phyloP scores from a whole-genome alignment of 2,113 vertebrate genomes.

The Marmota monax region DNA sequence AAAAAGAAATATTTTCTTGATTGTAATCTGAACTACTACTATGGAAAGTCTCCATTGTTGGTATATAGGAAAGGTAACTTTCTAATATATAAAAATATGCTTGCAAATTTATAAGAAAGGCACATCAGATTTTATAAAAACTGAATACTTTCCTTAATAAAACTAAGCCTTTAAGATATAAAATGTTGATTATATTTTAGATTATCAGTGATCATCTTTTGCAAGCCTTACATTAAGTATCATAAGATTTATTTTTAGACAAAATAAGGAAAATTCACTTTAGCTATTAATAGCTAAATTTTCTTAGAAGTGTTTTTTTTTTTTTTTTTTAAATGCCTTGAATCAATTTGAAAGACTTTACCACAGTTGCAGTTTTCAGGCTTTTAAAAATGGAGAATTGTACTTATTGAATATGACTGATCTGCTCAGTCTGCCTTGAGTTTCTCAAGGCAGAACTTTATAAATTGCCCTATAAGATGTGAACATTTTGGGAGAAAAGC shows the following conservation, averaged over 20 bases:
- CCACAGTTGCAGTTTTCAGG: not conserved
- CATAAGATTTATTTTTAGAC: constrained; percentile 23
- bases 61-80: not conserved
- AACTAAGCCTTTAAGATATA: not conserved
- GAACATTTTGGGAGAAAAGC: not conserved
- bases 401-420: constrained; percentile 9
- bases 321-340: not conserved
- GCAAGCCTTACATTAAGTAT: not conserved
- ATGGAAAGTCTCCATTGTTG: not conserved
- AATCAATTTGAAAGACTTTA: constrained; percentile 17
- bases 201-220: not conserved
- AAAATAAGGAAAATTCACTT: not conserved
- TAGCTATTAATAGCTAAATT: constrained; percentile 11
- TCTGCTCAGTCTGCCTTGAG: not conserved
- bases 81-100: not conserved
- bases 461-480: not conserved
- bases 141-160: not conserved
- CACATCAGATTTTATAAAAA: not conserved
- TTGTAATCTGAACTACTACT: not conserved
- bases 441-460: constrained; percentile 7
- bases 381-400: constrained; percentile 30
- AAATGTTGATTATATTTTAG: constrained; percentile 35
- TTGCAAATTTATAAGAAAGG: constrained; percentile 19
- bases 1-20: not conserved
- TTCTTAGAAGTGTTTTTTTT: not conserved